Conservation (phyloP, 2,888 invertebrate species). For the Coelopa pilipes region DNA sequence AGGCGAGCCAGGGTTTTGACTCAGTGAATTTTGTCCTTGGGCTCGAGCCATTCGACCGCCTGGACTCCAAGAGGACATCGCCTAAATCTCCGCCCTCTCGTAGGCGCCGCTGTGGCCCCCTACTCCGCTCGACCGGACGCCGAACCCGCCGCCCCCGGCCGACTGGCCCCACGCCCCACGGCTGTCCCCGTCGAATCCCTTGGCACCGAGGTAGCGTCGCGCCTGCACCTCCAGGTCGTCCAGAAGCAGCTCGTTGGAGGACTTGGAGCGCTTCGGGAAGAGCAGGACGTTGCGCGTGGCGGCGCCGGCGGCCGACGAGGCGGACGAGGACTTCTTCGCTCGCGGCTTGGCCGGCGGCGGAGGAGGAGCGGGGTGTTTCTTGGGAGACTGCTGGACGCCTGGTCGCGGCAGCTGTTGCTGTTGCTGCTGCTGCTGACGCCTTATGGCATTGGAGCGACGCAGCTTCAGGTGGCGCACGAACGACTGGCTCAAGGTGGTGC, state of each 20-base stretch:
- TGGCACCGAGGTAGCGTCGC: conserved; percentile 56
- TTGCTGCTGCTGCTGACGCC: conserved; percentile 23
- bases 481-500: conserved; percentile 65
- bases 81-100: conserved; percentile 30
- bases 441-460: too few species aligned
- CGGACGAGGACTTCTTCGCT: conserved; percentile 27
- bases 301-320: conserved; percentile 47
- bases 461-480: conserved; percentile 62
- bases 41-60: background rate
- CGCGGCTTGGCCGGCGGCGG: conserved; percentile 24
- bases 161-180: background rate
- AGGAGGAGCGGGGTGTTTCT: conserved; percentile 52
- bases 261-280: conserved; percentile 59
- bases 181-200: background rate
- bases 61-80: background rate
- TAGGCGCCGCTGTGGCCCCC: background rate
- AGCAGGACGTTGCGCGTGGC: conserved; percentile 50
- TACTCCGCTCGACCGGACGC: conserved; percentile 20
- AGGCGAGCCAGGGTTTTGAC: too few species aligned
- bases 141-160: background rate
- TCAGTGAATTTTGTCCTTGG: background rate
- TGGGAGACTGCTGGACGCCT: conserved; percentile 35
- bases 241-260: conserved; percentile 60
- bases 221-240: conserved; percentile 59
- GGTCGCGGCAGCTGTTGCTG: conserved; percentile 30